These are phyloP conservation scores for Brenthis daphne DNA, from an alignment of 2,888 invertebrate genomes.

Conservation along the genomic window DNA sequence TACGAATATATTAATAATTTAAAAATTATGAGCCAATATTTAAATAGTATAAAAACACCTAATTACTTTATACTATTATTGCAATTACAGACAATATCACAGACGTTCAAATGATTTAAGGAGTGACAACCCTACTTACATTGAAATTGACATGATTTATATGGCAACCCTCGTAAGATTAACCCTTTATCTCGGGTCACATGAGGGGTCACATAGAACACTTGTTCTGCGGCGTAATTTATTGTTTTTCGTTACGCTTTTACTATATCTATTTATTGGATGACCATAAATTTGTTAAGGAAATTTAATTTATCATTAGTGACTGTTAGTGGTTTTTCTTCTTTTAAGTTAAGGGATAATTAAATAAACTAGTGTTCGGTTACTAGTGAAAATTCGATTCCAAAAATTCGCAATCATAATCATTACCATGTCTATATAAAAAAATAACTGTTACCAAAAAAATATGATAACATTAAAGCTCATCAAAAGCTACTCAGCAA, in stretches of 20 bases:
- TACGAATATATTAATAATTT: too few species aligned
- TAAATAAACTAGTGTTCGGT: too few species aligned
- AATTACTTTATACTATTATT: not conserved
- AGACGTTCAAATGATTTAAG: not conserved
- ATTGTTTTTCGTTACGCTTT: slow-evolving; percentile 43
- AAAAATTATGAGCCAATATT: too few species aligned
- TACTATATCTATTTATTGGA: slow-evolving; percentile 33
- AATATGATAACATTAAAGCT: too few species aligned
- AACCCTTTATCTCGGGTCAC: slow-evolving; percentile 77
- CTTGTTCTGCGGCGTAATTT: slow-evolving; percentile 44
- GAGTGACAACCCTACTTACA: slow-evolving; percentile 56
- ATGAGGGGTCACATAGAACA: slow-evolving; percentile 54
- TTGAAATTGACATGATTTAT: slow-evolving; percentile 75
- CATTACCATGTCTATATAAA: too few species aligned
- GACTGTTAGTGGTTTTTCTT: not conserved
- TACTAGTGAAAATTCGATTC: too few species aligned
- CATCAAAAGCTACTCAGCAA: too few species aligned
- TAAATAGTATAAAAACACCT: too few species aligned
- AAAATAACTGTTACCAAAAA: too few species aligned
- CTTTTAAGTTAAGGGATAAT: not conserved
- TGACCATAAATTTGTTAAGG: slow-evolving; percentile 17
- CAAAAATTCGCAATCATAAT: too few species aligned
- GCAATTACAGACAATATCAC: not conserved
- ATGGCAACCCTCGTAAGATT: slow-evolving; percentile 76
- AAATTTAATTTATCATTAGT: slow-evolving; percentile 17